These are phyloP conservation scores for Congeria kusceri DNA, from an alignment of 2,888 invertebrate species.

Conservation along the genomic window DNA sequence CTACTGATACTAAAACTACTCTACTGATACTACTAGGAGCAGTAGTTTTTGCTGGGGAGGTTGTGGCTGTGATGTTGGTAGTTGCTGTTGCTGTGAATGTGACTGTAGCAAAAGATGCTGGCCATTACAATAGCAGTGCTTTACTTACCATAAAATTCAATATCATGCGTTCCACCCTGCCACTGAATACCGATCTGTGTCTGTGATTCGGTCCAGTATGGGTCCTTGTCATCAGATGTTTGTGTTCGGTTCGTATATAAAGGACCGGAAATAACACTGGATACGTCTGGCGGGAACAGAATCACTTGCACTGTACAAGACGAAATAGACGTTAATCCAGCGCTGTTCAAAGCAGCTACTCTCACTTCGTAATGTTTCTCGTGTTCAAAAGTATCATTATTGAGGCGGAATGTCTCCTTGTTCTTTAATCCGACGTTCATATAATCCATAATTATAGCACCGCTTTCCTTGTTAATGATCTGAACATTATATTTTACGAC, in stretches of 20 bases:
- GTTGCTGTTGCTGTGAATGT: too few relatives aligned
- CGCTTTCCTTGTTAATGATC: conserved; percentile 49
- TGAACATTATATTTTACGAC: conserved; percentile 52
- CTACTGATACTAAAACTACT: too few relatives aligned
- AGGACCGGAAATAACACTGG: conserved; percentile 21
- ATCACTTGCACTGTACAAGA: conserved; percentile 42
- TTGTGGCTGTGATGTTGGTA: too few relatives aligned
- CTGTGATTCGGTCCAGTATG: conserved; percentile 32
- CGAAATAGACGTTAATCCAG: conserved; percentile 25
- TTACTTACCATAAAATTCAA: conserved; percentile 51
- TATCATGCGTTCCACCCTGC: conserved; percentile 45
- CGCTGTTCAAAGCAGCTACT: conserved; percentile 62
- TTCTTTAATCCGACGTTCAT: conserved; percentile 48
- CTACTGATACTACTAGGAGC: too few relatives aligned
- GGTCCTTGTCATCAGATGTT: conserved; percentile 2
- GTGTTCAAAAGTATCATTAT: conserved; percentile 48
- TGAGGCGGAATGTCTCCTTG: conserved; percentile 30
- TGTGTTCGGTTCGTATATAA: conserved; percentile 16
- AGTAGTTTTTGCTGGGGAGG: too few relatives aligned
- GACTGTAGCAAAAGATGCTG: too few relatives aligned
- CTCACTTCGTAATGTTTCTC: conserved; percentile 60
- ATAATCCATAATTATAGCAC: conserved; percentile 33
- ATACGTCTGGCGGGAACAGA: conserved; percentile 42
- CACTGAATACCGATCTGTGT: conserved; percentile 49
- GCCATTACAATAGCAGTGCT: too few relatives aligned